Evolutionary conservation across 2,113 vertebrate genomes (phyloP), one percentile per base, ranked within the genome.

Genomic region (Leucosticte australis): DNA sequence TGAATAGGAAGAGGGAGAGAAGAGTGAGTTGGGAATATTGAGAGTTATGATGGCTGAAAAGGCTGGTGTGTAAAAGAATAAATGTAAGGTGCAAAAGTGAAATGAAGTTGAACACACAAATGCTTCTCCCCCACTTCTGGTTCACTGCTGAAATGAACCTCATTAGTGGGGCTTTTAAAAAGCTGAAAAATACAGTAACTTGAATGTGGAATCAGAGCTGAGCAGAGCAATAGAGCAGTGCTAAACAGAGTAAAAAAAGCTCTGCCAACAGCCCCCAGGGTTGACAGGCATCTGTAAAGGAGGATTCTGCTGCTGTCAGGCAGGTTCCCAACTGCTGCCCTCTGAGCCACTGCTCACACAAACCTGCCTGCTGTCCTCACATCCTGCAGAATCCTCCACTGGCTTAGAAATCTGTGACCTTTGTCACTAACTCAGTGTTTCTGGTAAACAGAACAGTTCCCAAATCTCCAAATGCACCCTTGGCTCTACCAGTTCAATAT

Each of bases 1-100:
- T 94, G 96, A 97, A 97, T 96, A 81, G 17, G 27, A 90, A 50
- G 46, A 69, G 62, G 75, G 77, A 78, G 82, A 53, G 69, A 74
- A 42, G 52, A 76, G 14, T 3, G 74, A 70, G 63, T 52, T 15
- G 42, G 50, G 59, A n/a, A 83, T 74, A 94, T 8, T 44, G 52
- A 85, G 65, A 78, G 20, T 22, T 53, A 63, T 12, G 15, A 4
- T 28, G 26, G 9, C 23, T 26, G 47, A 46, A 76, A 73, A 57
- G 62, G 23, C 15, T 46, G 53, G 24, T 37, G 31, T 55, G 77
- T 81, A 39, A 64, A 91, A 74, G 67, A 69, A 1, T 0, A 85
- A 49, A 1, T 63, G 33, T 52, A 52, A 78, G 52, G 68, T 60
- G 42, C 79, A 63, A 55, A 87, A 65, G 60, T 42, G 28, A 79